phyloP scores from a whole-genome alignment of 1,140 invertebrate species.

The Zaprionus gabonicus region DNA sequence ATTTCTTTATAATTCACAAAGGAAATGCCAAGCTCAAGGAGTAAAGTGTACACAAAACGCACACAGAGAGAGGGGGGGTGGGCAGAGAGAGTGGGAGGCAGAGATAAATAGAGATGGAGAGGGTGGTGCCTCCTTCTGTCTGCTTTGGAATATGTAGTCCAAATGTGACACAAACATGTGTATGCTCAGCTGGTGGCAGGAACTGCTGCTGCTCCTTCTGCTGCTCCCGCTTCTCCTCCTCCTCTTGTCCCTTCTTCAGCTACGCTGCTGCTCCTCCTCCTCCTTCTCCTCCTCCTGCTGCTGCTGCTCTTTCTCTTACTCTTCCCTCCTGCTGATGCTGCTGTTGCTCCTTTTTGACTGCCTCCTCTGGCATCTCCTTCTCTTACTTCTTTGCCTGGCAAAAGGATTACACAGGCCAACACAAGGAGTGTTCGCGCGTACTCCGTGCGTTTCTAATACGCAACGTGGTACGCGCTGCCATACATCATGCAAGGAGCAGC shows the following conservation, averaged over 20 bases:
- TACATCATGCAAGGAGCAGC: constrained; percentile 51
- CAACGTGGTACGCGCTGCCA: constrained; percentile 60
- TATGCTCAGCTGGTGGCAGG: constrained; percentile 69
- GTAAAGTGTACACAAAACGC: constrained; percentile 45
- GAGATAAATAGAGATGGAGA: background rate
- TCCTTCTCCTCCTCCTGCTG: too few relatives aligned
- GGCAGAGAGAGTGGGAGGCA: background rate
- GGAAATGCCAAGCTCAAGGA: constrained; percentile 71
- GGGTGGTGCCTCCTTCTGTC: background rate
- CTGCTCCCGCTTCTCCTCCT: background rate
- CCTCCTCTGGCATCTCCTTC: background rate
- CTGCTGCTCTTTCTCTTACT: background rate
- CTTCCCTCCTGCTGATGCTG: background rate
- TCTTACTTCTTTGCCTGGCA: constrained; percentile 20
- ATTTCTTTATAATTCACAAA: constrained; percentile 83
- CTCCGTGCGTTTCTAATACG: constrained; percentile 80
- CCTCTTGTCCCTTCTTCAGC: background rate
- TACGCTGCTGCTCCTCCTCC: background rate
- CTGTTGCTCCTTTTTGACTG: background rate
- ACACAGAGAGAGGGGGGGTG: background rate
- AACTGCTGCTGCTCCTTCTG: background rate
- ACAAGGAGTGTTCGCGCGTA: constrained; percentile 22
- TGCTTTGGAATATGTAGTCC: constrained; percentile 47
- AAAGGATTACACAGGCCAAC: constrained; percentile 67
- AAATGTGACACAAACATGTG: constrained; percentile 81